phyloP scores from a whole-genome alignment of 1,140 invertebrate genomes.

The Popillia japonica region DNA sequence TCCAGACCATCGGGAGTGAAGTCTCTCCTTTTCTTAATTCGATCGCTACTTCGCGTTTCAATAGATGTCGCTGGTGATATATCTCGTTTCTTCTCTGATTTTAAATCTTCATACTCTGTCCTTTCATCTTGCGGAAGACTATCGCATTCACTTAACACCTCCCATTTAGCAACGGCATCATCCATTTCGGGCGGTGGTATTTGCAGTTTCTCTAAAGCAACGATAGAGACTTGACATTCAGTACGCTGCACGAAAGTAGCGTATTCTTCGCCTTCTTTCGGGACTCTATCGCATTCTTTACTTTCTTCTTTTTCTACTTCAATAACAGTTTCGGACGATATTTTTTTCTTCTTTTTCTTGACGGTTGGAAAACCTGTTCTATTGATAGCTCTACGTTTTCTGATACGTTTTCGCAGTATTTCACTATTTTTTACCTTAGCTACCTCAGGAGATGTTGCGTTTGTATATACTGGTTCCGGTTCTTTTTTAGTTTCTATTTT shows the following conservation, averaged over 20 bases:
- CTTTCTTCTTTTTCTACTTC: constrained; percentile 31
- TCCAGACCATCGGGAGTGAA: constrained; percentile 58
- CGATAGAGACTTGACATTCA: constrained; percentile 62
- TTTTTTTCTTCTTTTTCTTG: constrained; percentile 84
- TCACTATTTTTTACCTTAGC: constrained; percentile 30
- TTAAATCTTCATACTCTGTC: constrained; percentile 53
- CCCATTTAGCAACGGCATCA: constrained; percentile 57
- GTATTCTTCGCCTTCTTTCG: constrained; percentile 70
- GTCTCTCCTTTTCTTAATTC: constrained; percentile 54
- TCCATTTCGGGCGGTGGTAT: neutral
- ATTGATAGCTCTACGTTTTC: constrained; percentile 81
- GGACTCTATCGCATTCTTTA: constrained; percentile 67
- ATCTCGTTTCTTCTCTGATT: constrained; percentile 58
- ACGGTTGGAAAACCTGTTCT: constrained; percentile 88
- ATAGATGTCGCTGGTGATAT: constrained; percentile 59
- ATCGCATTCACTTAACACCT: constrained; percentile 67
- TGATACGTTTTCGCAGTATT: constrained; percentile 69
- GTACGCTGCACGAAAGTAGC: constrained; percentile 70
- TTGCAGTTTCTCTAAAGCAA: constrained; percentile 67
- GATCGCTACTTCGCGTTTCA: constrained; percentile 46
- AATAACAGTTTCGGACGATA: constrained; percentile 39
- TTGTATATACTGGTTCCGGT: neutral
- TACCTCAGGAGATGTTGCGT: constrained; percentile 49
- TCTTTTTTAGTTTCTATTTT: constrained; percentile 34
- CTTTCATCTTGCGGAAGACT: constrained; percentile 64